phyloP scores from a whole-genome alignment of 2,113 vertebrate genomes.

The Prinia subflava region DNA sequence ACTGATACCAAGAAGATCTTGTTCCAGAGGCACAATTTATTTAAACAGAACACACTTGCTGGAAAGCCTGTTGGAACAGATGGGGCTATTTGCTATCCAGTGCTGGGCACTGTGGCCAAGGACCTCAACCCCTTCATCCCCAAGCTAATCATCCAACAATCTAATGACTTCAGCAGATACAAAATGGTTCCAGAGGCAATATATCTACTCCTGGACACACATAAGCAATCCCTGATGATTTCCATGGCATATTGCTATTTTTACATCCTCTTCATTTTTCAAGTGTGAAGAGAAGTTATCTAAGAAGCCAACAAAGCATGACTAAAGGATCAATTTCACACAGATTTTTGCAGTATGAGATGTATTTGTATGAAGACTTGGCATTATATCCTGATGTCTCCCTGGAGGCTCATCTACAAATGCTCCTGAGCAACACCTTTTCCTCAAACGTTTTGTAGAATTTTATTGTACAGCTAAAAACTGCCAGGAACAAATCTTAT shows the following conservation, averaged over 20 bases:
- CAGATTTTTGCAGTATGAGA: slow-evolving; percentile 21
- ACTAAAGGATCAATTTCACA: slow-evolving; percentile 18
- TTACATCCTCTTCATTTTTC: slow-evolving; percentile 27
- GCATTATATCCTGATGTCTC: neutral
- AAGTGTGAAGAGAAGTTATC: neutral
- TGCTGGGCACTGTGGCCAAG: neutral
- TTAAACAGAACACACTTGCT: neutral
- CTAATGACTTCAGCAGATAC: slow-evolving; percentile 19
- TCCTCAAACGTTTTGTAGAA: neutral
- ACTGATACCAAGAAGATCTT: neutral
- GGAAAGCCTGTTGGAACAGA: neutral
- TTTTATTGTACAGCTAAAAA: neutral
- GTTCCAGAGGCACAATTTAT: neutral
- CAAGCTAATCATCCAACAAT: neutral
- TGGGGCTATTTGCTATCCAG: rapidly evolving
- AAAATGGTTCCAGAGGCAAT: neutral
- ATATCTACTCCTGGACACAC: slow-evolving; percentile 8
- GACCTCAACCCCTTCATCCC: neutral
- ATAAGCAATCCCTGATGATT: slow-evolving; percentile 2
- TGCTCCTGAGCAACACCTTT: neutral
- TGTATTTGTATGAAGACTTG: neutral
- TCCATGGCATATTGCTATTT: slow-evolving; percentile 23
- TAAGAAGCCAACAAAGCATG: neutral
- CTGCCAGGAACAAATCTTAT: neutral
- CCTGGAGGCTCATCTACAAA: neutral